These are phyloP conservation scores for Ptychoptera contaminata DNA, from an alignment of 2,888 invertebrate species.

Conservation along the genomic window DNA sequence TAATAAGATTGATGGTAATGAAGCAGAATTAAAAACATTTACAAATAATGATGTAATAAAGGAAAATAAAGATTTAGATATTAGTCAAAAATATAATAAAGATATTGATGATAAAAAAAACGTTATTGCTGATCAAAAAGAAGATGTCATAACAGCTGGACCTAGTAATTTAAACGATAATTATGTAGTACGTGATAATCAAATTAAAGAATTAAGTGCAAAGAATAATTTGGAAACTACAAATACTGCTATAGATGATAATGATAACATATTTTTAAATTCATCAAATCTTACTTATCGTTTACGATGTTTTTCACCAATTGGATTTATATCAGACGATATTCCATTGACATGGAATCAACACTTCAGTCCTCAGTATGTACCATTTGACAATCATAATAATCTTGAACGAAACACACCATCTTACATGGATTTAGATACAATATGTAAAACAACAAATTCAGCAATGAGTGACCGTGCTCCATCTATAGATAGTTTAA, in stretches of 20 bases:
- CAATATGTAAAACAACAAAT: constrained; percentile 19
- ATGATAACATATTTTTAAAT: neutral
- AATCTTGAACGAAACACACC: constrained; percentile 8
- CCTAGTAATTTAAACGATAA: neutral
- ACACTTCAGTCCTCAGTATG: constrained; percentile 14
- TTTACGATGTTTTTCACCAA: constrained; percentile 2
- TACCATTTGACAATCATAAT: constrained; percentile 18
- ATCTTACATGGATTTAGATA: constrained; percentile 28
- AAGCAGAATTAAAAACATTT: too few relatives aligned
- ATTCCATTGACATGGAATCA: constrained; percentile 5
- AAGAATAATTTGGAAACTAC: neutral
- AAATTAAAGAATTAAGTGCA: neutral
- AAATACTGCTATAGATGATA: neutral
- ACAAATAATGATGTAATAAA: too few relatives aligned
- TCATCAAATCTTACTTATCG: too few relatives aligned
- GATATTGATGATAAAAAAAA: neutral
- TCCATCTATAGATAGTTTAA: constrained; percentile 36
- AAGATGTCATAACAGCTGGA: neutral
- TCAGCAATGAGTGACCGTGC: constrained; percentile 7
- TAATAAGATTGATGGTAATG: too few relatives aligned
- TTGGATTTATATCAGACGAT: constrained; percentile 4
- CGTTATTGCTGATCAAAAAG: neutral
- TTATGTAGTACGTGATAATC: neutral
- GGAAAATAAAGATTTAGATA: too few relatives aligned
- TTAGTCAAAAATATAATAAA: too few relatives aligned